phyloP scores from a whole-genome alignment of 2,113 vertebrate genomes.

The Sisor rabdophorus region DNA sequence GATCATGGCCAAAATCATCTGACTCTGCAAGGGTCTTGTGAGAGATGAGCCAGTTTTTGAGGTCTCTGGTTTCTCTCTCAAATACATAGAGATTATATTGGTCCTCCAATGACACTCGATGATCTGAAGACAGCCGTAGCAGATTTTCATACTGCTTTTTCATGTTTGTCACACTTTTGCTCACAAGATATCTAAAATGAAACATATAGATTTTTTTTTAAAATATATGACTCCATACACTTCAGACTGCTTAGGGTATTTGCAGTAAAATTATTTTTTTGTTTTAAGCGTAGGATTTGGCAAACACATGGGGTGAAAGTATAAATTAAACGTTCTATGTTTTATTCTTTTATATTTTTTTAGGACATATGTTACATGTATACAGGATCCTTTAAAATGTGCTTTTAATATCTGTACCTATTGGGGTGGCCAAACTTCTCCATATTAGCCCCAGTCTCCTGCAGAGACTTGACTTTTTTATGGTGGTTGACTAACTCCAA shows the following conservation, averaged over 20 bases:
- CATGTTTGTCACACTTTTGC: constrained; percentile 64
- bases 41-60: constrained; percentile 76
- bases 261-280: not conserved
- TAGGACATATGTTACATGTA: no score
- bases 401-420: constrained; percentile 63
- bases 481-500: constrained; percentile 75
- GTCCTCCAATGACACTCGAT: constrained; percentile 64
- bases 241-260: not conserved
- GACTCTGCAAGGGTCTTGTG: constrained; percentile 71
- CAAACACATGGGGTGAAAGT: not conserved
- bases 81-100: constrained; percentile 76
- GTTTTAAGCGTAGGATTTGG: not conserved
- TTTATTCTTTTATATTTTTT: no score
- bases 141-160: constrained; percentile 64
- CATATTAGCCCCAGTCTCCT: constrained; percentile 67
- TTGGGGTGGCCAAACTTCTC: constrained; percentile 68
- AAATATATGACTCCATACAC: not conserved
- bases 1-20: constrained; percentile 77
- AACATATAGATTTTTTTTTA: not conserved
- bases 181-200: constrained; percentile 61
- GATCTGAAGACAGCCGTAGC: constrained; percentile 60
- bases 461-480: constrained; percentile 61
- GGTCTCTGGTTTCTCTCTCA: constrained; percentile 75
- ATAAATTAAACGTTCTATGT: not conserved
- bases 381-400: not conserved